Conservation (phyloP, 2,113 vertebrate species). For the Phrynocephalus versicolor region DNA sequence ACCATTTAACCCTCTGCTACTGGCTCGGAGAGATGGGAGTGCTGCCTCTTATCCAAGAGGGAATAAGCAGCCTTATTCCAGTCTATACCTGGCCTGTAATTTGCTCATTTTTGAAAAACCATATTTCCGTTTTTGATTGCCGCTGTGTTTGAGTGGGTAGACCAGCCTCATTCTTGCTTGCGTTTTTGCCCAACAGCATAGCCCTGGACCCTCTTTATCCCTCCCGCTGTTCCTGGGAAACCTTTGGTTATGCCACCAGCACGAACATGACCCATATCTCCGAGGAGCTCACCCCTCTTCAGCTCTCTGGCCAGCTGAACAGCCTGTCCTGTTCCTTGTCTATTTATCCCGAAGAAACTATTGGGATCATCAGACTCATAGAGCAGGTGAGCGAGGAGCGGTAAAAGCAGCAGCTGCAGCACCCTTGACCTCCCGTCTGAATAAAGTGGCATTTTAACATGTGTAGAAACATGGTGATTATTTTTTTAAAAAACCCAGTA, state of each 20-base stretch:
- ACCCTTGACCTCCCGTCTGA: too few species aligned
- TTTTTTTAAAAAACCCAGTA: too few species aligned
- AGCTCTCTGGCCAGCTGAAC: slow-evolving; percentile 91
- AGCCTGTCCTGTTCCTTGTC: slow-evolving; percentile 91
- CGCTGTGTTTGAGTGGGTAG: not conserved
- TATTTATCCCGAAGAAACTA: slow-evolving; percentile 94
- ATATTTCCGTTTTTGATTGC: not conserved
- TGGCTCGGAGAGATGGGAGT: not conserved
- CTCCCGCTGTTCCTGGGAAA: slow-evolving; percentile 98
- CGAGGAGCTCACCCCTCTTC: slow-evolving; percentile 86
- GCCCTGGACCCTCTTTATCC: slow-evolving; percentile 96
- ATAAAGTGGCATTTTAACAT: too few species aligned
- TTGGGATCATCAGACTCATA: slow-evolving; percentile 95
- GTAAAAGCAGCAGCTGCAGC: too few species aligned
- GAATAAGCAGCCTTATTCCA: not conserved
- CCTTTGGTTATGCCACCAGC: slow-evolving; percentile 90
- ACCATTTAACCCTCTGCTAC: not conserved
- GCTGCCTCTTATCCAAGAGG: not conserved
- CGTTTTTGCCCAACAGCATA: slow-evolving; percentile 76
- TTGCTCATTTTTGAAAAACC: not conserved
- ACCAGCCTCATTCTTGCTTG: not conserved
- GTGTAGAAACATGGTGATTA: too few species aligned
- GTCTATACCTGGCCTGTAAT: not conserved
- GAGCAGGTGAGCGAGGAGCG: slow-evolving; percentile 83
- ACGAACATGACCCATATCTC: slow-evolving; percentile 77